Conservation (phyloP, 2,113 vertebrate species). For the Narcine bancroftii region DNA sequence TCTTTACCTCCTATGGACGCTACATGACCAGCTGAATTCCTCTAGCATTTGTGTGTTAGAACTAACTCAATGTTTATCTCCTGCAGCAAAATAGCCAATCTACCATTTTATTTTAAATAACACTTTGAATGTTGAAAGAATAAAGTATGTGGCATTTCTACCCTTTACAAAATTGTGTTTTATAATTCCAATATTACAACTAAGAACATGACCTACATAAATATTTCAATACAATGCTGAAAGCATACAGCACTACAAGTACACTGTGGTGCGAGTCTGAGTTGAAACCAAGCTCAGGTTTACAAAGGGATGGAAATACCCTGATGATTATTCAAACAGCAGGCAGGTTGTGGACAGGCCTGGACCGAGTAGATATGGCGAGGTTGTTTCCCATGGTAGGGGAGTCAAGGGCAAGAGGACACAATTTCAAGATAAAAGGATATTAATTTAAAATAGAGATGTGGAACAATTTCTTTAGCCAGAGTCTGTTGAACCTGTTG, state of each 20-base stretch:
- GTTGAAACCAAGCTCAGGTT: neutral
- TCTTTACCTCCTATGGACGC: too few relatives aligned
- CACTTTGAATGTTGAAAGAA: too few relatives aligned
- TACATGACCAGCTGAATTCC: too few relatives aligned
- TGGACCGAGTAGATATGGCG: too few relatives aligned
- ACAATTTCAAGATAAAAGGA: too few relatives aligned
- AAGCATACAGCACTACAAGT: neutral
- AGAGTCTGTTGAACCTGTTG: too few relatives aligned
- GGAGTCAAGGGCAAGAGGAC: too few relatives aligned
- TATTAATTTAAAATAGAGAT: too few relatives aligned
- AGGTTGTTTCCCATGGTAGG: too few relatives aligned
- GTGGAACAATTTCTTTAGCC: too few relatives aligned
- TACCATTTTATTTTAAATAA: neutral
- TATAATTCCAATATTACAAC: neutral
- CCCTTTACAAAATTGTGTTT: neutral
- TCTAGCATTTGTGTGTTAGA: too few relatives aligned
- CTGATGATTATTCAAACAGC: neutral
- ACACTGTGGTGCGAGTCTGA: neutral
- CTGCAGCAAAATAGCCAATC: neutral
- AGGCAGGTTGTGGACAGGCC: neutral
- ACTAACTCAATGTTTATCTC: neutral
- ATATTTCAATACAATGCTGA: neutral
- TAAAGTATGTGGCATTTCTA: neutral
- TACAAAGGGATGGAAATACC: neutral
- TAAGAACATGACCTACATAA: neutral